These are phyloP conservation scores for Oedothorax gibbosus DNA, from an alignment of 1,140 invertebrate genomes.

Conservation along the genomic window DNA sequence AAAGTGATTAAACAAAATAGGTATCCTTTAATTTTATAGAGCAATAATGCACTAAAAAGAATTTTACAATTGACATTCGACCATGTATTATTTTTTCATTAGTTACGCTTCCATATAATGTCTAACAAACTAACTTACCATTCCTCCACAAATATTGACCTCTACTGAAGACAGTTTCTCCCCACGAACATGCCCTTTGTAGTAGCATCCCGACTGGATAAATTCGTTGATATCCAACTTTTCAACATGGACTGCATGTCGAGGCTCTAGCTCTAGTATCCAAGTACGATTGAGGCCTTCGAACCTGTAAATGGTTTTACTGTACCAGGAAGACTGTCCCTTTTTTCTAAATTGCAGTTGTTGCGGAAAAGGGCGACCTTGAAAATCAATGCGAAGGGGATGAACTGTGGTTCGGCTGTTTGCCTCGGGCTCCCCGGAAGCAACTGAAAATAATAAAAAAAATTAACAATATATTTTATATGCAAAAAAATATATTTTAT, in stretches of 20 bases:
- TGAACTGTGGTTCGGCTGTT: constrained; percentile 18
- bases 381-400: constrained; percentile 28
- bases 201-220: constrained; percentile 39
- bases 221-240: constrained; percentile 4
- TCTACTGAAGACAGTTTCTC: constrained; percentile 41
- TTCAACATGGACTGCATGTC: neutral
- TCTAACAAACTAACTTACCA: constrained; percentile 15
- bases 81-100: too few relatives aligned
- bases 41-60: too few relatives aligned
- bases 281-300: constrained; percentile 32
- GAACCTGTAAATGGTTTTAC: constrained; percentile 37
- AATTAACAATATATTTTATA: neutral
- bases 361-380: constrained; percentile 20
- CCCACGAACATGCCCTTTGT: constrained; percentile 21
- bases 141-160: constrained; percentile 43
- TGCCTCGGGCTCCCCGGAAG: neutral
- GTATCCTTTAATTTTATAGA: too few relatives aligned
- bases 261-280: constrained; percentile 34
- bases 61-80: too few relatives aligned
- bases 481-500: neutral
- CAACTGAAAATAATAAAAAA: neutral
- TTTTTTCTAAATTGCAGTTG: constrained; percentile 26
- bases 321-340: constrained; percentile 24
- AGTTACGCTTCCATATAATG: too few relatives aligned
- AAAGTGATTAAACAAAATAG: too few relatives aligned